These are phyloP conservation scores for Leptinotarsa lineolata DNA, from an alignment of 1,140 invertebrate genomes.

Conservation along the genomic window DNA sequence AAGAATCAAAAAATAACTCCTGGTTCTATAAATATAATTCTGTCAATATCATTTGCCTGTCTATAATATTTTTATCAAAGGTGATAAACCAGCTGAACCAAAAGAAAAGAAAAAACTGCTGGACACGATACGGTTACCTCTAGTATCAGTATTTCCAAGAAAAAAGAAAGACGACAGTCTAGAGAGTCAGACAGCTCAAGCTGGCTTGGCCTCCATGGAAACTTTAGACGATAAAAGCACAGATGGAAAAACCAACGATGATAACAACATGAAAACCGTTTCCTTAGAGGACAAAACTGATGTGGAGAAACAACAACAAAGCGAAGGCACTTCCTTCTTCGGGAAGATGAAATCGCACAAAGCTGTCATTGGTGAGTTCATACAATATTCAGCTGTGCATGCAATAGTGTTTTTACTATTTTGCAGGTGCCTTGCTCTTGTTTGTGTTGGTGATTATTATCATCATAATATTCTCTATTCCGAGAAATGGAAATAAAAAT, in stretches of 20 bases:
- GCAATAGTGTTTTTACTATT: slow-evolving; percentile 9
- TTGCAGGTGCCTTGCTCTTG: slow-evolving; percentile 56
- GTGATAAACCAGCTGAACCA: slow-evolving; percentile 42
- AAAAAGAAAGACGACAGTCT: slow-evolving; percentile 50
- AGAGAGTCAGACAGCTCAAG: slow-evolving; percentile 58
- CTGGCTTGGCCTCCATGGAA: slow-evolving; percentile 76
- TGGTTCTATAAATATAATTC: too few species aligned
- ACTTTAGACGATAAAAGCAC: slow-evolving; percentile 67
- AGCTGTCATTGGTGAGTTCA: slow-evolving; percentile 45
- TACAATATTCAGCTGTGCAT: background rate
- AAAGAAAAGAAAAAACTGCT: slow-evolving; percentile 59
- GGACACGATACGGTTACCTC: slow-evolving; percentile 67
- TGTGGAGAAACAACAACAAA: slow-evolving; percentile 50
- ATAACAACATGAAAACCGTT: slow-evolving; percentile 73
- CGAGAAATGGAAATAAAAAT: slow-evolving; percentile 56
- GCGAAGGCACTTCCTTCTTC: slow-evolving; percentile 43
- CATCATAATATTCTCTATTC: slow-evolving; percentile 67
- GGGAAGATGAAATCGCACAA: slow-evolving; percentile 46
- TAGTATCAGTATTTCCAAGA: slow-evolving; percentile 65
- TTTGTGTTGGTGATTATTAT: slow-evolving; percentile 68
- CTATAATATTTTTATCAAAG: slow-evolving; percentile 19
- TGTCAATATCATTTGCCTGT: too few species aligned
- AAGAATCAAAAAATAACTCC: background rate
- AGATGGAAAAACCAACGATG: slow-evolving; percentile 60
- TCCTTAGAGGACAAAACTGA: slow-evolving; percentile 60